A percentile compares a stretch with the other conserved stretches of the same genome.
These are phyloP conservation scores for Acanthaster planci DNA, from an alignment of 35 echinoderm and acorn worm genomes.

Conservation along the genomic window DNA sequence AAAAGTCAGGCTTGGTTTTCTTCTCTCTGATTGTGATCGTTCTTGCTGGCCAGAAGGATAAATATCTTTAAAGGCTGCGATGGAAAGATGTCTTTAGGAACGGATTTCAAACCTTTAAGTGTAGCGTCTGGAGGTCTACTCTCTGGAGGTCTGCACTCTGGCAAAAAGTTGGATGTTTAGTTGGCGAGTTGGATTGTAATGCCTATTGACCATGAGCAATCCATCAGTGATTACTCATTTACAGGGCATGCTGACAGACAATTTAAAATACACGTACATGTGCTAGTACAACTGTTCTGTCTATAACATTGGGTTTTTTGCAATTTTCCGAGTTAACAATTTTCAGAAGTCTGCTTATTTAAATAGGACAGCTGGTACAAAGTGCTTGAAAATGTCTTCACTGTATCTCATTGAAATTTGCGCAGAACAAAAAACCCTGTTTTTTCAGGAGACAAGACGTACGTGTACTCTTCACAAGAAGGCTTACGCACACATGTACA, in stretches of 20 bases:
- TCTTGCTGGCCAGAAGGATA: not conserved
- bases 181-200: not conserved
- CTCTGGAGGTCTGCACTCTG: not conserved
- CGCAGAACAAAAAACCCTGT: too few species aligned
- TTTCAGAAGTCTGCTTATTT: not conserved
- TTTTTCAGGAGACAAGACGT: too few species aligned
- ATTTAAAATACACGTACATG: not conserved
- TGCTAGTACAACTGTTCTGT: too few species aligned
- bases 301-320: too few species aligned
- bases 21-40: not conserved
- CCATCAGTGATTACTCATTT: not conserved
- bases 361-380: not conserved
- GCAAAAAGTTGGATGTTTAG: not conserved
- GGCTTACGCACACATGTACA: too few species aligned
- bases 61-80: conserved; percentile 18
- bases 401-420: too few species aligned
- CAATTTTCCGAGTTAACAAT: too few species aligned
- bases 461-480: too few species aligned
- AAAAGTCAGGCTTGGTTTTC: not conserved
- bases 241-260: not conserved
- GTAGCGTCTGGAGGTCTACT: not conserved
- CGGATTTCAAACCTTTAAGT: not conserved
- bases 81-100: conserved; percentile 1
- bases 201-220: not conserved
- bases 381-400: not conserved